These are phyloP conservation scores for Ciconia maguari DNA, from an alignment of 2,113 vertebrate species.

Conservation along the genomic window DNA sequence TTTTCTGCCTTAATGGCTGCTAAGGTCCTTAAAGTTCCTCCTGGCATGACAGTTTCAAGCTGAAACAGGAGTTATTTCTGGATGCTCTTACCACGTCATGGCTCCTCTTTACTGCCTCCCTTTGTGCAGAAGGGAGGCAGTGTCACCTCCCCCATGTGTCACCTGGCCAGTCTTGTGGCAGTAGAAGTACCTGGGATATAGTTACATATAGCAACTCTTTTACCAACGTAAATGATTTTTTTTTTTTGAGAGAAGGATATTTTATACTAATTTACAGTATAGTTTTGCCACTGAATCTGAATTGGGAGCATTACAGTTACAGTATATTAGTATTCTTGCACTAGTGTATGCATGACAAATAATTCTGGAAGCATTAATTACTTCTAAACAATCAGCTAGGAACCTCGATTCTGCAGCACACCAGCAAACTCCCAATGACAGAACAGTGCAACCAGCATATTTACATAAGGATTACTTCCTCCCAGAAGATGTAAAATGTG, in stretches of 20 bases:
- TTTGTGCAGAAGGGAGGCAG: neutral
- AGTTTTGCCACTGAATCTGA: neutral
- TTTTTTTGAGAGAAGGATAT: neutral
- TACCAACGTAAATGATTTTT: neutral
- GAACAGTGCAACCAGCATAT: neutral
- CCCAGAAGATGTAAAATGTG: slow-evolving; percentile 3
- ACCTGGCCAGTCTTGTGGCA: neutral
- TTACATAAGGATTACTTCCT: neutral
- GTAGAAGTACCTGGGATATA: neutral
- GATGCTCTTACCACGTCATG: neutral
- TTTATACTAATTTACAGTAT: neutral
- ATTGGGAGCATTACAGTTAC: neutral
- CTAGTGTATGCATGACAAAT: neutral
- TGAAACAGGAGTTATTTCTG: neutral
- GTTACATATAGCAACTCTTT: neutral
- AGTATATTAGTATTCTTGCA: neutral
- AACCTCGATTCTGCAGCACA: neutral
- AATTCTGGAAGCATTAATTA: slow-evolving; percentile 1
- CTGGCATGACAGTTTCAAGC: neutral
- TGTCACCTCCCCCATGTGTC: neutral
- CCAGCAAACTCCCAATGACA: slow-evolving; percentile 1
- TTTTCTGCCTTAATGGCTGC: neutral
- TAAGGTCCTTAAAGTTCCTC: neutral
- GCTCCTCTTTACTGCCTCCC: neutral
- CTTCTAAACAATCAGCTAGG: neutral